These are phyloP conservation scores for Glaucopsyche alexis DNA, from an alignment of 2,888 invertebrate genomes.

Conservation along the genomic window DNA sequence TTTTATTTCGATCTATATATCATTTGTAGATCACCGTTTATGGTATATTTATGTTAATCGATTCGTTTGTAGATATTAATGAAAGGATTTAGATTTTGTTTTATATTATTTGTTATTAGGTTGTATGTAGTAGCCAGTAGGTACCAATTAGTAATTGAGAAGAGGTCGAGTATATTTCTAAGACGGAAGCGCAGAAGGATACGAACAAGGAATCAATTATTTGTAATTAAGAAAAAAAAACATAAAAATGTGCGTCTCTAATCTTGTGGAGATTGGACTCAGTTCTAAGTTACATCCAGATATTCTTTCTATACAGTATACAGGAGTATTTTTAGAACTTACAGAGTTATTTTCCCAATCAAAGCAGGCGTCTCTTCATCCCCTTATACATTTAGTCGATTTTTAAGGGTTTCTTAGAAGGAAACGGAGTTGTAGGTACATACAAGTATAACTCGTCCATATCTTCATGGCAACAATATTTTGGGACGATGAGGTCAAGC, in stretches of 20 bases:
- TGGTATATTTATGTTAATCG: conserved; percentile 14
- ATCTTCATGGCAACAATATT: neutral
- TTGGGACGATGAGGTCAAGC: neutral
- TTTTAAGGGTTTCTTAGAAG: no score
- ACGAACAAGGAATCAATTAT: neutral
- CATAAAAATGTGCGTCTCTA: no score
- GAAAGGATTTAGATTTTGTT: neutral
- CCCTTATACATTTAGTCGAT: no score
- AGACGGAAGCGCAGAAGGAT: conserved; percentile 12
- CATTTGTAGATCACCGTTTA: conserved; percentile 5
- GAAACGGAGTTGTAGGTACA: no score
- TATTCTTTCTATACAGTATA: no score
- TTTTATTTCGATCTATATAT: conserved; percentile 11
- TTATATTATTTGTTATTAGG: neutral
- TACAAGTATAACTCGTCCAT: neutral
- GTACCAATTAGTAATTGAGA: neutral
- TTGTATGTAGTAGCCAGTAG: neutral
- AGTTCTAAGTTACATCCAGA: no score
- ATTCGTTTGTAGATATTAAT: neutral
- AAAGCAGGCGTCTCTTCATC: no score
- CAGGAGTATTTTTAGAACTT: no score
- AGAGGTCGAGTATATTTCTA: neutral
- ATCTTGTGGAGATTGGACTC: no score
- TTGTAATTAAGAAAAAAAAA: neutral
- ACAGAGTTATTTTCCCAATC: no score